Base-by-base conservation (phyloP, 2,888 invertebrate species). In the Periphyllus acericola region DNA sequence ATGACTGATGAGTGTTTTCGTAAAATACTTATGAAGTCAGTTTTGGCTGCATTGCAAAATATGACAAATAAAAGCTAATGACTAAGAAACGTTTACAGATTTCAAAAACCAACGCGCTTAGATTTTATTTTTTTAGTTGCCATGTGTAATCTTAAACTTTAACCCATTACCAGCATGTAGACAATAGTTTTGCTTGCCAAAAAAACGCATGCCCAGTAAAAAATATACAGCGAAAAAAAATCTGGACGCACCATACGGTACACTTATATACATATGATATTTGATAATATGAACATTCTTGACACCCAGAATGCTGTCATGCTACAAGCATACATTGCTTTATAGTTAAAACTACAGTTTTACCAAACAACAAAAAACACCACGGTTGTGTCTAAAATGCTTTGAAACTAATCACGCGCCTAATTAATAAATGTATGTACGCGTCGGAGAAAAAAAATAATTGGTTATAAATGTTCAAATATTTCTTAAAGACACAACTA, bases 61-160 rank as follows among this genome's bases (percentile, higher is more conserved):
- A 74, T 36, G 74, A 83, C 40, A 46, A 46, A 34, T 68, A 84
- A 68, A 66, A 68, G 36, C 36, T 36, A 68, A 78, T 68, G 68
- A 85, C 84, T 76, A 34, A 78, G 19, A 46, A 76, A 46, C 76
- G 76, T 34, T 76, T 25, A 66, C 8, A 66, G 5, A 84, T 66
- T 84, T 84, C 46, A 76, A n/a, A 40, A 78, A 19, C 0, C 29
- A 19, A 11, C 34, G 34, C 60, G 71, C 68, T 66, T 3, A 52
- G 25, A 85, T 85, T 11, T 60, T 6, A 55, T 19, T 34, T 32
- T 32, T 60, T n/a, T 29, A 71, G 68, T 78, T 34, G 52, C 68
- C 84, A n/a, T 52, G 34, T 76, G 46, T 68, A 84, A 84, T 84
- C 46, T 85, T n/a, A 85, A 66, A 83, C 81, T 71, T 11, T 55